Base-by-base conservation (phyloP, 2,113 vertebrate genomes). In the Lepisosteus osseus region DNA sequence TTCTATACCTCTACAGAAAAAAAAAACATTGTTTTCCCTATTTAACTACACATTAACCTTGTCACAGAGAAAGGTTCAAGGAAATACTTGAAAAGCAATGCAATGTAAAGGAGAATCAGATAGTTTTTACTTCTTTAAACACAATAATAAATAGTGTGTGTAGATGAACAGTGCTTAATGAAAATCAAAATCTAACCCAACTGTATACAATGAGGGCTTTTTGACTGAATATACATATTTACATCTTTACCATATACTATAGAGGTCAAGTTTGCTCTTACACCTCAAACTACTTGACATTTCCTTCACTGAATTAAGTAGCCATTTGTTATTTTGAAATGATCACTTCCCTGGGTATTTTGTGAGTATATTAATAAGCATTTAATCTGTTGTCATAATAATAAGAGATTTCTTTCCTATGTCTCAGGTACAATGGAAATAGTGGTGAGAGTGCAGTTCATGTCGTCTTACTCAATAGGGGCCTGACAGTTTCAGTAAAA, bases 261-360 rank as follows among this genome's bases (percentile, higher is more conserved):
- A 29, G 29, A 29, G 72, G 61, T 79, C 76, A 67, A 71, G 44
- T 80, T 79, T 79, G 71, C 82, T 80, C 67, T 80, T 54, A 77
- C 69, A 67, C 74, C 68, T 78, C 71, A 78, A 78, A 66, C 84
- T 82, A 47, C 68, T 86, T 86, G 82, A 84, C 79, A 79, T 87
- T 86, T 86, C 65, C 76, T 74, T 84, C 72, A 54, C 74, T 81
- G 73, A 82, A 83, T 90, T 85, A 84, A 81, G 78, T 42, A 82
- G 77, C 71, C 71, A 74, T 77, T 83, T 79, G 80, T 79, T 83
- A 79, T 83, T 84, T 83, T 77, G 68, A n/a, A 47, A 66, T 70
- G 67, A 74, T 64, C 57, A 66, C 74, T 78, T 70, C 74, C 71
- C 40, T 66, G 74, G 74, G 71, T 75, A 67, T 76, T 81, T 54